A percentile compares a stretch with the other conserved stretches of the same genome.
phyloP scores from a whole-genome alignment of 2,797 vertebrate species.

The Rhinoraja longicauda region DNA sequence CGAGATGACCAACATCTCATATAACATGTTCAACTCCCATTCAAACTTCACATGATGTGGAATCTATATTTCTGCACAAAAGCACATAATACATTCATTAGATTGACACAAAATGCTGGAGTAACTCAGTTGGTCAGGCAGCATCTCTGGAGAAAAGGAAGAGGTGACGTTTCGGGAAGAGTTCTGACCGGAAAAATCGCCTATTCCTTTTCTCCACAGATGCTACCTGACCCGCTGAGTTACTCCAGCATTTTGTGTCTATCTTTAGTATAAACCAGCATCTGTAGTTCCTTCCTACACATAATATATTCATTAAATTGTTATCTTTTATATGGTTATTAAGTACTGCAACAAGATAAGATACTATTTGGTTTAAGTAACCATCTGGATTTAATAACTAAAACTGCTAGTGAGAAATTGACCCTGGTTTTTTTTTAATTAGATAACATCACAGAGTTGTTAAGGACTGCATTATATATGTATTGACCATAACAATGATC shows the following conservation, averaged over 20 bases:
- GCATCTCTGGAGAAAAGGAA: no score
- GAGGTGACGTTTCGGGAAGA: no score
- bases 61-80: neutral
- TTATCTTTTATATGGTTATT: neutral
- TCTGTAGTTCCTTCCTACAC: no score
- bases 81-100: neutral
- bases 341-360: neutral
- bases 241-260: no score
- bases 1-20: no score
- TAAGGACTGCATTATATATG: neutral
- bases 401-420: neutral
- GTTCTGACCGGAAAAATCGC: no score
- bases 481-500: neutral
- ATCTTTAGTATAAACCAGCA: no score
- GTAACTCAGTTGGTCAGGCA: no score
- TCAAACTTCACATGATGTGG: neutral
- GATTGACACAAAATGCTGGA: neutral
- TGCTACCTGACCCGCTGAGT: no score
- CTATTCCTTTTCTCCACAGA: no score
- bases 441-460: neutral
- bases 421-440: neutral
- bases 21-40: no score
- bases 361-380: neutral
- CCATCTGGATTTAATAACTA: neutral
- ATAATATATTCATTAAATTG: neutral